Percentiles rank a stretch among this genome's conserved stretches.
Conservation (phyloP, 2,888 invertebrate species). For the Dicyrtoma fusca region DNA sequence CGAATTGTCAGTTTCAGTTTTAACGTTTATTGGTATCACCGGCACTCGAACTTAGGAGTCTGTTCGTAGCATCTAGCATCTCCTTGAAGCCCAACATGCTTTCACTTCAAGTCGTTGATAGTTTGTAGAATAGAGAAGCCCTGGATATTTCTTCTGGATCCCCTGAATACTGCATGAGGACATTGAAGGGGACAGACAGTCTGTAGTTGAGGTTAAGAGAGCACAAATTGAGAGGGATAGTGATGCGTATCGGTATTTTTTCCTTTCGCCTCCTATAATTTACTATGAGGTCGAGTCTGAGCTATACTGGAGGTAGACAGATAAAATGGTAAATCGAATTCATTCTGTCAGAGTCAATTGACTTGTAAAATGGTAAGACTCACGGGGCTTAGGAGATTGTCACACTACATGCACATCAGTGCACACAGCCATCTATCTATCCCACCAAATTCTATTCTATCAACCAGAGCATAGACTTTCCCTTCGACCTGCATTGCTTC, state of each 20-base stretch:
- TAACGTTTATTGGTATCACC: too few relatives aligned
- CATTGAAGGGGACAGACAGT: too few relatives aligned
- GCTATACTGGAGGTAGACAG: not conserved
- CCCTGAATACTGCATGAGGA: too few relatives aligned
- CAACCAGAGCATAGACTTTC: too few relatives aligned
- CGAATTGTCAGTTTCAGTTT: too few relatives aligned
- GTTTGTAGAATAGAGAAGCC: too few relatives aligned
- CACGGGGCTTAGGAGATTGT: constrained; percentile 19
- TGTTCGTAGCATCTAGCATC: too few relatives aligned
- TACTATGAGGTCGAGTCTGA: not conserved
- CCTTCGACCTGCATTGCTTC: not conserved
- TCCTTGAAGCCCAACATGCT: too few relatives aligned
- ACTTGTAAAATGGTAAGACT: constrained; percentile 27
- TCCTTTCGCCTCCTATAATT: not conserved
- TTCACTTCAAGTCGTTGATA: too few relatives aligned
- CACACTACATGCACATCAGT: not conserved
- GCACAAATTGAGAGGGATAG: not conserved
- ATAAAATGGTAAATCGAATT: constrained; percentile 24
- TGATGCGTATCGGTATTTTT: not conserved
- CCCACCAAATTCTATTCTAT: too few relatives aligned
- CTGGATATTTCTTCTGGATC: too few relatives aligned
- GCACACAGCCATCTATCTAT: not conserved
- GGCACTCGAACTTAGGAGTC: too few relatives aligned
- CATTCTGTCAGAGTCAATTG: constrained; percentile 18
- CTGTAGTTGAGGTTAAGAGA: not conserved